Percentiles rank a stretch among this genome's conserved stretches.
Conservation (phyloP, 2,113 vertebrate genomes). For the Festucalex cinctus region DNA sequence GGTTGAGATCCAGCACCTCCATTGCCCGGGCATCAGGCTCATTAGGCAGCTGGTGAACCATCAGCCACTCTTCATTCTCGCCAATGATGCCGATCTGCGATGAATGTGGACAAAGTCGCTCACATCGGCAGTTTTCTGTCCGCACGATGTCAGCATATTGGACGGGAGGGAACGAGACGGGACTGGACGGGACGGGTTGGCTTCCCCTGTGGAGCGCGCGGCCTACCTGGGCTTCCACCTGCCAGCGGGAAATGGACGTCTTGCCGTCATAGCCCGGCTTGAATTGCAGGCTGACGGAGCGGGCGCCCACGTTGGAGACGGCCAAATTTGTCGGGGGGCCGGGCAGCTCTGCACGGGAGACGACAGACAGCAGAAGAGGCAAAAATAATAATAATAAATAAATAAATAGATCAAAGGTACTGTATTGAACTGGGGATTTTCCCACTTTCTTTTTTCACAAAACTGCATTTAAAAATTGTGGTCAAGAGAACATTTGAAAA, state of each 20-base stretch:
- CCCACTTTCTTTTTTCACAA: too few relatives aligned
- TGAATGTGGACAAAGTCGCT: constrained; percentile 2
- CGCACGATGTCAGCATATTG: too few relatives aligned
- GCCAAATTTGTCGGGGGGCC: constrained; percentile 93
- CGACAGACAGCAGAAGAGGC: too few relatives aligned
- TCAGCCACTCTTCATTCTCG: constrained; percentile 88
- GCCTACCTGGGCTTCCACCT: constrained; percentile 91
- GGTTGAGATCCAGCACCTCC: constrained; percentile 87
- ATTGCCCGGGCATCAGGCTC: constrained; percentile 87
- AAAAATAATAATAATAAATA: too few relatives aligned
- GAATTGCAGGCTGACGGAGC: constrained; percentile 90
- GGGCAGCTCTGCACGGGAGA: constrained; percentile 79
- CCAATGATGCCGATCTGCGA: constrained; percentile 83
- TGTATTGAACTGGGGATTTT: too few relatives aligned
- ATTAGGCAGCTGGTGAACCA: constrained; percentile 83
- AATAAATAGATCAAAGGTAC: too few relatives aligned
- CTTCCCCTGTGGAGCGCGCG: neutral
- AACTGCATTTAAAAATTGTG: too few relatives aligned
- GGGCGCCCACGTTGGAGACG: constrained; percentile 92
- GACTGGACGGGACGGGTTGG: neutral
- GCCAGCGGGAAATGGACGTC: constrained; percentile 95
- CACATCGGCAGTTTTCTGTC: neutral
- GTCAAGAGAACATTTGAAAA: too few relatives aligned
- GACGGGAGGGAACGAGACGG: neutral
- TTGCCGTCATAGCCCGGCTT: constrained; percentile 94